These are phyloP conservation scores for Ispidina picta DNA, from an alignment of 2,797 vertebrate species.

Conservation along the genomic window DNA sequence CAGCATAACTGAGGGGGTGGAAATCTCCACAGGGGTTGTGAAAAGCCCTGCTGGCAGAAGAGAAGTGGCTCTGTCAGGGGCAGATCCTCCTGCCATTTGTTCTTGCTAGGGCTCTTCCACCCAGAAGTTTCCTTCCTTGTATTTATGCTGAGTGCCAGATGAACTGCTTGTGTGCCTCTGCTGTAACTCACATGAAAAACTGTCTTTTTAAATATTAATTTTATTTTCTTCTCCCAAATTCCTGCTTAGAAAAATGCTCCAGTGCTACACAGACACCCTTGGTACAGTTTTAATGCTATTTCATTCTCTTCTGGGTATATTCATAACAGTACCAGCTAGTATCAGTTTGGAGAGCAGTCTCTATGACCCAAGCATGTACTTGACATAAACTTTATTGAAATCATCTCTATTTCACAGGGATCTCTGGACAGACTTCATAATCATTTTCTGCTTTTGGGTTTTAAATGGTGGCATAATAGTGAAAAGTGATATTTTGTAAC, in stretches of 20 bases:
- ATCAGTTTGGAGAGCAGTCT: background rate
- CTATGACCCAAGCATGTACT: background rate
- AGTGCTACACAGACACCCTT: background rate
- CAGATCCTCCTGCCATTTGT: background rate
- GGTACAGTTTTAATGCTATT: background rate
- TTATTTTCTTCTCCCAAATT: background rate
- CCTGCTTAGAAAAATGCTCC: background rate
- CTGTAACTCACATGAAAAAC: background rate
- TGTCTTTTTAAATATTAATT: too few relatives aligned
- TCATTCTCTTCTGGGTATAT: background rate
- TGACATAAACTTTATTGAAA: background rate
- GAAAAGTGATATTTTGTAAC: background rate
- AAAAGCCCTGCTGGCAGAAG: background rate
- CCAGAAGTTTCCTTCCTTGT: background rate
- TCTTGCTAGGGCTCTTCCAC: background rate
- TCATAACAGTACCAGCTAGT: background rate
- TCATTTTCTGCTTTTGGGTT: background rate
- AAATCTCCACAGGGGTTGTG: conserved; percentile 9
- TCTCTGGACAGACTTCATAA: background rate
- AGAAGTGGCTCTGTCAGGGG: background rate
- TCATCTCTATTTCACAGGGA: background rate
- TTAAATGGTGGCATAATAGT: background rate
- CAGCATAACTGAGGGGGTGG: background rate
- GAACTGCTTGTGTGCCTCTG: background rate
- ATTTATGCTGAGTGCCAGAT: background rate